Percentiles rank a stretch among this genome's conserved stretches.
These are phyloP conservation scores for Macaria liturata DNA, from an alignment of 2,888 invertebrate species.

Conservation along the genomic window DNA sequence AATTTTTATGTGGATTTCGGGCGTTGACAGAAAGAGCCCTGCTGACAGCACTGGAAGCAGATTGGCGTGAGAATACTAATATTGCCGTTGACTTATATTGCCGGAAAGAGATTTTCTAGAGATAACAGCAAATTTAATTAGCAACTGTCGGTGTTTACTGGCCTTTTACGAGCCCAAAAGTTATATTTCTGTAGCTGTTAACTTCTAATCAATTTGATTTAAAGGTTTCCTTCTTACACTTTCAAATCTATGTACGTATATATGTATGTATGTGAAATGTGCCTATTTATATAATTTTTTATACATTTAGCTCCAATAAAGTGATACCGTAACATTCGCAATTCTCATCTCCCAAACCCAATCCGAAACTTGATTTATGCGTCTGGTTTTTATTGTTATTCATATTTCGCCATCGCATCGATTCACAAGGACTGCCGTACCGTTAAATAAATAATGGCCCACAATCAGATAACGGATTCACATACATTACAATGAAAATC, in stretches of 20 bases:
- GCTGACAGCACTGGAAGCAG: conserved; percentile 44
- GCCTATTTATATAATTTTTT: too few relatives aligned
- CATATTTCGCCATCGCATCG: conserved; percentile 12
- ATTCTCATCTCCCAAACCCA: neutral
- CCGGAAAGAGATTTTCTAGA: conserved; percentile 9
- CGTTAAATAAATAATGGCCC: conserved; percentile 28
- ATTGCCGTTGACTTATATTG: conserved; percentile 39
- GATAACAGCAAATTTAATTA: conserved; percentile 5
- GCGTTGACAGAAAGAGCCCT: conserved; percentile 43
- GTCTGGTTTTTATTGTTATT: conserved; percentile 10
- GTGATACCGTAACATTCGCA: neutral
- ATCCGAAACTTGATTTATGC: conserved; percentile 5
- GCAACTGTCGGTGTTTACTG: too few relatives aligned
- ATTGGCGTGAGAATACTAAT: conserved; percentile 71
- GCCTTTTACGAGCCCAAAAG: too few relatives aligned
- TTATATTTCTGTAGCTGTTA: too few relatives aligned
- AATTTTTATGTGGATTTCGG: conserved; percentile 70
- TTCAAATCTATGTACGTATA: too few relatives aligned
- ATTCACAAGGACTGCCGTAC: conserved; percentile 16
- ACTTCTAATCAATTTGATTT: too few relatives aligned
- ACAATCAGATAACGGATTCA: conserved; percentile 27
- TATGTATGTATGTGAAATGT: too few relatives aligned
- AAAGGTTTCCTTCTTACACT: too few relatives aligned
- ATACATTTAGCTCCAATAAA: too few relatives aligned
- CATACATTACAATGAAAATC: conserved; percentile 27